Percentiles rank a stretch among this genome's conserved stretches.
These are phyloP conservation scores for Augochlorella aurata DNA, from an alignment of 2,888 invertebrate genomes.

Conservation along the genomic window DNA sequence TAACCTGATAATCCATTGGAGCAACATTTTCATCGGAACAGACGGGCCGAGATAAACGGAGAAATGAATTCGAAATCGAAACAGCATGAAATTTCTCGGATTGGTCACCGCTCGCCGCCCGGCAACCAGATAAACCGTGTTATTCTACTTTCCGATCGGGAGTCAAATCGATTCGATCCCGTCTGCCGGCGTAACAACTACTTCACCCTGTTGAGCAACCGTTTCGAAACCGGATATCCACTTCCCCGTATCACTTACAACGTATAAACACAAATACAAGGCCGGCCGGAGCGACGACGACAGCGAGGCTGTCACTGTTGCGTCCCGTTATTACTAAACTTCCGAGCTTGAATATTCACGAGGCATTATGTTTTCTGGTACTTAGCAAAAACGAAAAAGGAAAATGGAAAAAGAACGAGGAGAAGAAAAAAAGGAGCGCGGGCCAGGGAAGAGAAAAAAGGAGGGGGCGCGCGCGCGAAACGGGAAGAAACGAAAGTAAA, in stretches of 20 bases:
- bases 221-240: constrained; percentile 20
- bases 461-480: too few relatives aligned
- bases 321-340: constrained; percentile 52
- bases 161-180: constrained; percentile 7
- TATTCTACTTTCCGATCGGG: constrained; percentile 6
- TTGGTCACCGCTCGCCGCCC: not conserved
- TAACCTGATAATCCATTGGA: not conserved
- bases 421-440: too few relatives aligned
- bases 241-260: constrained; percentile 28
- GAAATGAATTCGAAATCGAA: not conserved
- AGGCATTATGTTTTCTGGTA: constrained; percentile 56
- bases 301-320: constrained; percentile 22
- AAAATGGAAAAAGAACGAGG: not conserved
- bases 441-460: not conserved
- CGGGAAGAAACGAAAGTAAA: constrained; percentile 1
- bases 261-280: constrained; percentile 14
- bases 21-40: not conserved
- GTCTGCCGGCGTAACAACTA: constrained; percentile 4
- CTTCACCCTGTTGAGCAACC: constrained; percentile 15
- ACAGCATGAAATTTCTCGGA: not conserved
- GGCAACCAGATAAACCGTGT: constrained; percentile 6
- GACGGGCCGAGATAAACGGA: not conserved
- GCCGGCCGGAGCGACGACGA: not conserved
- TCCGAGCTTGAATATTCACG: constrained; percentile 59
- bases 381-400: constrained; percentile 5